phyloP scores from a whole-genome alignment of 2,888 invertebrate species.

The Patella pellucida region DNA sequence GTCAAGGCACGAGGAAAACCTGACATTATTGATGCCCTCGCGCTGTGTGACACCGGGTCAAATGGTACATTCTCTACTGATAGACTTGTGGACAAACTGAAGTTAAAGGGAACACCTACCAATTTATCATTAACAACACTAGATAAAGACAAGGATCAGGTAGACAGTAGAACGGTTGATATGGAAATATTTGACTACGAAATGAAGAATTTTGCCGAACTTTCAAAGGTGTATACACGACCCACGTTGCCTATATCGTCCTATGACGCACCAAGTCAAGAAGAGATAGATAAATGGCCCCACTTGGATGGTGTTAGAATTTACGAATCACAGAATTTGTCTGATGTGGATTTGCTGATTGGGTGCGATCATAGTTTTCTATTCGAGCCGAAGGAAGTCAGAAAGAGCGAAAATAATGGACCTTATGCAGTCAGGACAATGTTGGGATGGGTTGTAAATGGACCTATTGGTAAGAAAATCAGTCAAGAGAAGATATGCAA shows the following conservation, averaged over 20 bases:
- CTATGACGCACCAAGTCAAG: not conserved
- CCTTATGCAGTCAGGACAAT: slow-evolving; percentile 2
- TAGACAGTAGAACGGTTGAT: not conserved
- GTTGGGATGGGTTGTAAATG: slow-evolving; percentile 2
- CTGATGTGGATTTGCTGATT: not conserved
- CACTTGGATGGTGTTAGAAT: not conserved
- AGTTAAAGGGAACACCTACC: not conserved
- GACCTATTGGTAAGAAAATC: not conserved
- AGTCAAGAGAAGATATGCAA: not conserved
- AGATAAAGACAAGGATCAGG: not conserved
- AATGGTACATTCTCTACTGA: too few relatives aligned
- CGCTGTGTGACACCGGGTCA: too few relatives aligned
- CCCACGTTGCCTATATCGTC: not conserved
- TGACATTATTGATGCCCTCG: too few relatives aligned
- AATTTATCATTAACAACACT: not conserved
- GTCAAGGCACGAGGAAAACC: too few relatives aligned
- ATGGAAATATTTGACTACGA: not conserved
- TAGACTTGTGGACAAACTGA: too few relatives aligned
- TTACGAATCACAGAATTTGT: not conserved
- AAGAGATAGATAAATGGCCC: slow-evolving; percentile 3
- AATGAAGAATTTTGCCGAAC: not conserved
- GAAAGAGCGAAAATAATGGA: not conserved
- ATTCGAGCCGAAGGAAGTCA: not conserved
- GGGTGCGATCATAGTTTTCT: not conserved
- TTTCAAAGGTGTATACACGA: not conserved